phyloP scores from a whole-genome alignment of 37 sponge, comb jelly and placozoan species.

The Bolinopsis microptera region DNA sequence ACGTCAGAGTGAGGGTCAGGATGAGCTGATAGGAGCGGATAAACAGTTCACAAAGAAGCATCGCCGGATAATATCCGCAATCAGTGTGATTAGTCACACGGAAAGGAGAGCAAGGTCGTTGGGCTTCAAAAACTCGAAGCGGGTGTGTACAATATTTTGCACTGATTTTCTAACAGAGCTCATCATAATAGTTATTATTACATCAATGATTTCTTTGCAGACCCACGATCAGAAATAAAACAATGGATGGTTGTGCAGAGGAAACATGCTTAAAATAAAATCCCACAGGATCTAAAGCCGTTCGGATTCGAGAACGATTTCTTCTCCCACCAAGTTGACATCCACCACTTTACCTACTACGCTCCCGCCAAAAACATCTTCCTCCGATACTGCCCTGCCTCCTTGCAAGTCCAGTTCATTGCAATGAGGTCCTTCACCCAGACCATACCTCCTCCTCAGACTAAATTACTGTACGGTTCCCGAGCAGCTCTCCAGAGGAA shows the following conservation, averaged over 20 bases:
- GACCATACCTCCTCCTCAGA: neutral
- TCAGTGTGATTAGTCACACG: neutral
- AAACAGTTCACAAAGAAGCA: neutral
- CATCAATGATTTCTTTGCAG: no score
- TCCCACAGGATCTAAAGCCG: conserved; percentile 63
- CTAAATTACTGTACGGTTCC: neutral
- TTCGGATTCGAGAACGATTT: conserved; percentile 42
- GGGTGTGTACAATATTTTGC: neutral
- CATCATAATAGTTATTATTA: no score
- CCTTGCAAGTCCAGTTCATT: conserved; percentile 14
- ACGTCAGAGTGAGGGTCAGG: neutral
- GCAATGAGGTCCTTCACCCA: conserved; percentile 42
- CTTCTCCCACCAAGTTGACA: conserved; percentile 35
- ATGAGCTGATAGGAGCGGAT: neutral
- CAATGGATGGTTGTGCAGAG: no score
- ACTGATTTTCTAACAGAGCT: no score
- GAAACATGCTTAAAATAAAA: no score
- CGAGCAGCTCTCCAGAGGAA: conserved; percentile 14
- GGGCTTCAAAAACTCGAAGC: neutral
- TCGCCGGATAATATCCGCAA: neutral
- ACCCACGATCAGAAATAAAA: no score
- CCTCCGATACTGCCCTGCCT: conserved; percentile 14
- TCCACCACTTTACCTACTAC: conserved; percentile 49
- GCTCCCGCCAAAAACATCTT: conserved; percentile 52
- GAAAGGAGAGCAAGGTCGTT: neutral